Base-by-base conservation (phyloP, 2,797 vertebrate species). In the Rhinogobio ventralis region DNA sequence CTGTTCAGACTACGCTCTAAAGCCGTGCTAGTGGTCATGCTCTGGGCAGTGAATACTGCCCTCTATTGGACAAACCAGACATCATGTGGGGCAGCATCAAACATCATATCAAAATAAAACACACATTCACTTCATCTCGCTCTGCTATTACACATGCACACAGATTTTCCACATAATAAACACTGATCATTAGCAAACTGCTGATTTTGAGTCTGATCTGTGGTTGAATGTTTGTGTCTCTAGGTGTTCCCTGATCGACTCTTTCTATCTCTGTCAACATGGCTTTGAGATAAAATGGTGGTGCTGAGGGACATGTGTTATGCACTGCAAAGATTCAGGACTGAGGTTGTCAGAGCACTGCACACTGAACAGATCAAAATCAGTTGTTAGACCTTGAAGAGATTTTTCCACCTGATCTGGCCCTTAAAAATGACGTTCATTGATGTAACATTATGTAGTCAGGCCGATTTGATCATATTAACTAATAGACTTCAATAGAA, bases 21-120 rank as follows among this genome's bases (percentile, higher is more conserved):
- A 86, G 79, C 88, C 64, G 79, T 90, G 92, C 90, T 91, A 83
- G 86, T 85, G 87, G 85, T 91, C 77, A 82, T 88, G 89, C 88
- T 93, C 89, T 78, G 84, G 91, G 90, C 93, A 94, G 93, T 86
- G 93, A 92, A 95, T 89, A 95, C 93, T 95, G 95, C 94, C 95
- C 94, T 95, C 95, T 96, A 86, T 93, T 94, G 95, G 94, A 84
- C 77, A 73, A 76, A 60, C 23, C 25, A 60, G 0, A 78, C 49
- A 46, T 51, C 20, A 53, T 20, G 60, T 69, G 6, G 3, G 6
- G 20, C 57, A 51, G 55, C 71, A 74, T 51, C n/a, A 66, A 83
- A 66, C 57, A 75, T 66, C 15, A 42, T 5, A 64, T 46, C 76
- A 79, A 79, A 46, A 25, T 53, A 53, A 28, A 64, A 23, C 60